phyloP scores from a whole-genome alignment of 2,113 vertebrate genomes.

The Alligator mississippiensis region DNA sequence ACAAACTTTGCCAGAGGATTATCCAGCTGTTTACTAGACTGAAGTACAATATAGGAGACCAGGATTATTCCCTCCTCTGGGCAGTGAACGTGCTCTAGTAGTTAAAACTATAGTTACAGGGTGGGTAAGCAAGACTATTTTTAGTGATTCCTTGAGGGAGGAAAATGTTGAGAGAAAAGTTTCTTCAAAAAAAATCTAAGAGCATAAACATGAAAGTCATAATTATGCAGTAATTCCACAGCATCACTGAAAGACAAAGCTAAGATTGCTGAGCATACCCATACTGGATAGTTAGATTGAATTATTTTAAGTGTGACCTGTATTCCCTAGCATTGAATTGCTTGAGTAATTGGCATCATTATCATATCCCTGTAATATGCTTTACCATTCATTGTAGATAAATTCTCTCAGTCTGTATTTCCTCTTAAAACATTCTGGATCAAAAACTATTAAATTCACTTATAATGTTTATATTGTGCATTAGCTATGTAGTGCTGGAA shows the following conservation, averaged over 20 bases:
- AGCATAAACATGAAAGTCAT: not conserved
- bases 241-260: not conserved
- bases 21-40: not conserved
- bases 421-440: no score
- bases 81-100: not conserved
- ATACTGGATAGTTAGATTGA: not conserved
- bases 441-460: no score
- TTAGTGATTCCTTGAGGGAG: not conserved
- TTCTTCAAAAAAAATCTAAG: not conserved
- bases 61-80: not conserved
- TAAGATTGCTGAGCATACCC: not conserved
- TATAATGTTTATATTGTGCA: not conserved
- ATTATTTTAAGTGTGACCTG: not conserved
- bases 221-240: not conserved
- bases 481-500: not conserved
- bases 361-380: fast-evolving
- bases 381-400: not conserved
- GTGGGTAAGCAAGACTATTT: not conserved
- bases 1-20: not conserved
- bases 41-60: not conserved
- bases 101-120: not conserved
- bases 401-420: not conserved
- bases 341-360: not conserved
- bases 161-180: not conserved
- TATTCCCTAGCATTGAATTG: not conserved